Base-by-base conservation (phyloP, 2,797 vertebrate species). In the Synanceia verrucosa region DNA sequence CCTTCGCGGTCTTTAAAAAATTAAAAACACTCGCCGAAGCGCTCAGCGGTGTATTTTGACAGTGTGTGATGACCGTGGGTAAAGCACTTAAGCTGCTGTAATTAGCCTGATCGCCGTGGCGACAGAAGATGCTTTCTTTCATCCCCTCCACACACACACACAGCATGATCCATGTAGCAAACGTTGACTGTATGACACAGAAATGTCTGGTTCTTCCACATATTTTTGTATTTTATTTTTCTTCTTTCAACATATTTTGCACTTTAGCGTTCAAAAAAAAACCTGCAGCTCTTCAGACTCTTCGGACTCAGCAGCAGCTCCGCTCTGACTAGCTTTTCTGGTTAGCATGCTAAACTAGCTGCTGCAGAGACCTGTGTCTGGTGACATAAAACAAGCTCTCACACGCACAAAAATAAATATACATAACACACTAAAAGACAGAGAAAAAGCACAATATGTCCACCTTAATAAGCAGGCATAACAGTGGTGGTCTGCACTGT, bases 31-130 rank as follows among this genome's bases (percentile, higher is more conserved):
- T 63, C 50, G 51, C 89, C 78, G 31, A 28, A 70, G 76, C 24
- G 59, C 88, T 88, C 86, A 76, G 88, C 82, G 89, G 88, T 89
- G 88, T 88, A 70, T 92, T 91, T 86, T 91, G 91, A 91, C 91
- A 92, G 92, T 92, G 90, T 94, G 93, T 89, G 92, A 93, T 91
- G 91, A 91, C 91, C 90, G 78, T 90, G 94, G 93, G 89, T 93
- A 91, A 93, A 93, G 91, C 93, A 94, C 94, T 95, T 95, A 95
- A 94, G 92, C 93, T 91, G 90, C 89, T 90, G 92, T 94, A 95
- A 95, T 94, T 94, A 94, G 93, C 86, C 90, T 88, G 91, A 94
- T 91, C 81, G 84, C 91, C 67, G 83, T 83, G 86, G 91, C 28
- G 90, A 91, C 92, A 87, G 93, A 94, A 93, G 91, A 94, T 94